Base-by-base conservation (phyloP, 2,797 vertebrate species). In the Mus minutoides region DNA sequence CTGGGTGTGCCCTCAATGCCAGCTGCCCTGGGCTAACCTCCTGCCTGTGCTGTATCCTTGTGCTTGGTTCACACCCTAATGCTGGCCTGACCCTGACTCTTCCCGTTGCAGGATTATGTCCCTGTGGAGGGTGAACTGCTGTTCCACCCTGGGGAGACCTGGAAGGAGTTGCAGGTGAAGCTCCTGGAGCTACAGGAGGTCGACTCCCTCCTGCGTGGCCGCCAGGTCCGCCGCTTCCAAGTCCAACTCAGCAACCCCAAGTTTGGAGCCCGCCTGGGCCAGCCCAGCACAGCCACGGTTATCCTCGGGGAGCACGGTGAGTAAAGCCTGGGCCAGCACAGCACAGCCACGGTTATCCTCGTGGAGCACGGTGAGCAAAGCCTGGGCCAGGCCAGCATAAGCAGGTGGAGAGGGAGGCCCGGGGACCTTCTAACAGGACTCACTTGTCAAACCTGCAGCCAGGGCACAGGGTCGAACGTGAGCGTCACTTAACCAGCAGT, bases 241-340 rank as follows among this genome's bases (percentile, higher is more conserved):
- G 86, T 99, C 96, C 99, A 99, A 88, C 99, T 99, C 90, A 99
- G 99, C 96, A 99, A 99, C 92, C 99, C 99, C 88, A 99, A 99
- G 91, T 98, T 99, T 0, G 99, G 99, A 0, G 99, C 99, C 90
- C 99, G 99, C 96, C 98, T 99, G 8, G 99, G 99, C 77, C 99
- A 99, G 92, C 99, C 99, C 96, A 99, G 99, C 0, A 98, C 99
- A 73, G 99, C 99, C 94, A 99, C 99, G 0, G 96, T 99, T 97
- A 99, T 99, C 97, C 99, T 99, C 0, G 91, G 99, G 0, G 99
- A 99, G 94, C 98, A 97, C 98, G 99, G 99, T 99, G 80, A 97
- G 97, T 64, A 34, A n/a, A 54, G 13, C 34, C 69, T 0, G 43
- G 43, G 43, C 49, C 37, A 6, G 69, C 56, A 40, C 96, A 99